Evolutionary conservation across 2,888 invertebrate species (phyloP).

Genomic region (Amphipyra berbera): DNA sequence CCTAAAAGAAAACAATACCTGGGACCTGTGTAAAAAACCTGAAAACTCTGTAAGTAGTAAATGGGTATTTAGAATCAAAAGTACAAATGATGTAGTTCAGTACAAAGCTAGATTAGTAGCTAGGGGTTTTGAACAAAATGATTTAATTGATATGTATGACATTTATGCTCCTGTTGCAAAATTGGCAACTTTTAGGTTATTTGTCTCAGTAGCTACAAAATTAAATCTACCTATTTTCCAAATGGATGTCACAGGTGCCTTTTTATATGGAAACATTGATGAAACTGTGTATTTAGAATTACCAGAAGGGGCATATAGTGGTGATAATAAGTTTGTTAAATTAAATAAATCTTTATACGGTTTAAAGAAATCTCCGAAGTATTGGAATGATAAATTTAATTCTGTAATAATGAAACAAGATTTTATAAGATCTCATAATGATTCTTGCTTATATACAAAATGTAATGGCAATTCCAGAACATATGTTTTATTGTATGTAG

Average conservation of each 20-base stretch:
- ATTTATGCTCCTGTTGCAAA: constrained; percentile 52
- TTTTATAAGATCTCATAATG: no score
- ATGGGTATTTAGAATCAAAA: constrained; percentile 53
- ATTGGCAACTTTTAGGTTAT: constrained; percentile 36
- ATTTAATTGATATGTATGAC: constrained; percentile 15
- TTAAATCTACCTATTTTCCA: constrained; percentile 8
- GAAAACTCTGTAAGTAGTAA: constrained; percentile 9
- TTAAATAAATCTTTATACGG: constrained; percentile 41
- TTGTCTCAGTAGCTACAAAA: constrained; percentile 24
- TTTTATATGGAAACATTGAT: constrained; percentile 53
- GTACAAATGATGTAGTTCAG: constrained; percentile 4
- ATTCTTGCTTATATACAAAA: constrained; percentile 9
- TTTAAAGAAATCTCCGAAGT: constrained; percentile 30
- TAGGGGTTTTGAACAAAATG: constrained; percentile 38
- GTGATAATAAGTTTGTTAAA: constrained; percentile 11
- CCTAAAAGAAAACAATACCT: neutral
- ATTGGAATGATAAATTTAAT: constrained; percentile 38
- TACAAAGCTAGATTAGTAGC: constrained; percentile 56
- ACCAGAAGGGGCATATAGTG: constrained; percentile 33
- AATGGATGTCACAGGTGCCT: constrained; percentile 17
- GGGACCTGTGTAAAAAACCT: neutral
- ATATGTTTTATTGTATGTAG: constrained; percentile 16
- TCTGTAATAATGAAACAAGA: no score
- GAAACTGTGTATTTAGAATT: constrained; percentile 44
- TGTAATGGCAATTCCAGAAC: neutral